These are phyloP conservation scores for Phortica magna DNA, from an alignment of 2,888 invertebrate genomes.

Conservation along the genomic window DNA sequence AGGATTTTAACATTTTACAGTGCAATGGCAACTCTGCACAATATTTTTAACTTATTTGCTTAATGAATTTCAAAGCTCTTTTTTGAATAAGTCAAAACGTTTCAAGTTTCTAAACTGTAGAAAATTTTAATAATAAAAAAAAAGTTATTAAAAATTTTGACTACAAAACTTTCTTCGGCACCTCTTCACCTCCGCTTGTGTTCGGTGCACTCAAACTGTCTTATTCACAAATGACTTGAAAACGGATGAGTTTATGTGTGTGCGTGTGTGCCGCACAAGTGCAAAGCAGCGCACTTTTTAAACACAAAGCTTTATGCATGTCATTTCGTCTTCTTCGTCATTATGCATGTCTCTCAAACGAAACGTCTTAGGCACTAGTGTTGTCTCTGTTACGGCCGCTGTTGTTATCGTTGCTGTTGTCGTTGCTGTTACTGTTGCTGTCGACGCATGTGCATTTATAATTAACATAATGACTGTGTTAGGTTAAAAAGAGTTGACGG, in stretches of 20 bases:
- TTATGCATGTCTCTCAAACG: too few species aligned
- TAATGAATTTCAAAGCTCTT: too few species aligned
- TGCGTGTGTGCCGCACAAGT: constrained; percentile 55
- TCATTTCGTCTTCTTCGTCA: neutral
- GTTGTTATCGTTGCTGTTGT: neutral
- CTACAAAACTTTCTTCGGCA: neutral
- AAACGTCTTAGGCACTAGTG: too few species aligned
- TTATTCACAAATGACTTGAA: constrained; percentile 45
- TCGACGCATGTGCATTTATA: constrained; percentile 59
- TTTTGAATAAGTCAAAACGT: too few species aligned
- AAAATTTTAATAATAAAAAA: too few species aligned
- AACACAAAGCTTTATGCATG: neutral
- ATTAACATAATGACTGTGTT: constrained; percentile 72
- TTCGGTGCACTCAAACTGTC: too few species aligned
- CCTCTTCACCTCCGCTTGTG: too few species aligned
- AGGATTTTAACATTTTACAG: too few species aligned
- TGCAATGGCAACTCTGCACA: too few species aligned
- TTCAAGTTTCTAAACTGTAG: too few species aligned
- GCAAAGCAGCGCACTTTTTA: neutral
- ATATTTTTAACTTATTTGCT: too few species aligned
- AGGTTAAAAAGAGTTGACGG: constrained; percentile 73
- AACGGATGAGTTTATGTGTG: constrained; percentile 63
- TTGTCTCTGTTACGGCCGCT: neutral
- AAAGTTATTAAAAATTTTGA: constrained; percentile 63
- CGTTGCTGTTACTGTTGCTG: neutral